A percentile compares a stretch with the other conserved stretches of the same genome.
These are phyloP conservation scores for Leptinotarsa rubiginosa DNA, from an alignment of 2,888 invertebrate species.

Conservation along the genomic window DNA sequence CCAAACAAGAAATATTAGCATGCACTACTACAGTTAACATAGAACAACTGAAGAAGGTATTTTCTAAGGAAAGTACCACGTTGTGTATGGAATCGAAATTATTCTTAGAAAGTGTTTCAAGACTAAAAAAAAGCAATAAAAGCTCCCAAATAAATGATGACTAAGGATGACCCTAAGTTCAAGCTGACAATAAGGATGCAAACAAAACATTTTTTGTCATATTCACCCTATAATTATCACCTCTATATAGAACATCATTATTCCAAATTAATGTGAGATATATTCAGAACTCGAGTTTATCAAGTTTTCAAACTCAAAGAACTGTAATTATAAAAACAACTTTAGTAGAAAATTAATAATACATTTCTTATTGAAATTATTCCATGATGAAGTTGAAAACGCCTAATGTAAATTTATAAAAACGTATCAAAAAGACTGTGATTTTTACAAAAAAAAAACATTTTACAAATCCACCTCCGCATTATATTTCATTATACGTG, in stretches of 20 bases:
- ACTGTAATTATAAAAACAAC: too few relatives aligned
- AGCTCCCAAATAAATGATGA: slow-evolving; percentile 9
- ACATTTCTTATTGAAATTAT: too few relatives aligned
- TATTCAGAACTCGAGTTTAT: background rate
- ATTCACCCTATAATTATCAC: background rate
- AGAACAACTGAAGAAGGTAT: slow-evolving; percentile 1
- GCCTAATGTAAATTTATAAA: too few relatives aligned
- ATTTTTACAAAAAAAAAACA: too few relatives aligned
- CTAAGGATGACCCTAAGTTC: background rate
- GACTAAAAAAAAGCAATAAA: background rate
- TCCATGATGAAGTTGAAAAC: too few relatives aligned
- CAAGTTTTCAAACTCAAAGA: too few relatives aligned
- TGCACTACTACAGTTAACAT: slow-evolving; percentile 24
- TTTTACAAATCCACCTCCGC: too few relatives aligned
- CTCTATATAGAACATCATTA: background rate
- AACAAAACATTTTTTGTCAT: background rate
- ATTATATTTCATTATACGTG: too few relatives aligned
- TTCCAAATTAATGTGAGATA: background rate
- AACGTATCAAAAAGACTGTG: too few relatives aligned
- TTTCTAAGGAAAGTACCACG: background rate
- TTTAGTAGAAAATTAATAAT: too few relatives aligned
- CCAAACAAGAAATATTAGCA: slow-evolving; percentile 20
- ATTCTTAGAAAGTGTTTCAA: background rate
- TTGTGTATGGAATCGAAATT: background rate
- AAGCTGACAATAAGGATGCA: background rate